These are phyloP conservation scores for Delichon dasypus DNA, from an alignment of 2,797 vertebrate genomes.

Conservation along the genomic window DNA sequence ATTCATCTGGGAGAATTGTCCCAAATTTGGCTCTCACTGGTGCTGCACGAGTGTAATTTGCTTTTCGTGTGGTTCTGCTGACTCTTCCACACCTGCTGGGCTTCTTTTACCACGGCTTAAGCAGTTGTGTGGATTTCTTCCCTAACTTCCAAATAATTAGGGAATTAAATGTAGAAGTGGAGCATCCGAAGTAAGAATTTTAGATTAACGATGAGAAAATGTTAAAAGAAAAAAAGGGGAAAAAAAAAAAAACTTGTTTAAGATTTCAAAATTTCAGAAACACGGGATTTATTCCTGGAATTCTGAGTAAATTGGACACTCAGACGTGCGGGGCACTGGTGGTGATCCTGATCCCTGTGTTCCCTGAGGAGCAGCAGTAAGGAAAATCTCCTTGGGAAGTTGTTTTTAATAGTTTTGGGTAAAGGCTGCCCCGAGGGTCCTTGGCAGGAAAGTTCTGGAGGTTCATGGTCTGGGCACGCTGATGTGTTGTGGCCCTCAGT, in stretches of 20 bases:
- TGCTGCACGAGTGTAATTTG: background rate
- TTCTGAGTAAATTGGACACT: background rate
- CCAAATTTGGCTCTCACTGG: background rate
- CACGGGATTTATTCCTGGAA: background rate
- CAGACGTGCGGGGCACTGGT: background rate
- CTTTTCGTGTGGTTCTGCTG: background rate
- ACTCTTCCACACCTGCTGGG: background rate
- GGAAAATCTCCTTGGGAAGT: background rate
- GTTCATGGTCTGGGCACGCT: background rate
- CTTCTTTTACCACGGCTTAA: background rate
- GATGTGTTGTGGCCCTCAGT: background rate
- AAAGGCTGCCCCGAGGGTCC: background rate
- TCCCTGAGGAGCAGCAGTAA: background rate
- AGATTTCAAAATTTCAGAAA: background rate
- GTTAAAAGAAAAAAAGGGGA: no score
- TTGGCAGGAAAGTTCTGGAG: background rate
- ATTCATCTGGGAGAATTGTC: background rate
- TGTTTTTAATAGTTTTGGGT: background rate
- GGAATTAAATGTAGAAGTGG: background rate
- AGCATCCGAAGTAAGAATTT: background rate
- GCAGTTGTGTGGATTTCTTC: background rate
- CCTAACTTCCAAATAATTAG: background rate
- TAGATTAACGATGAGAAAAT: background rate
- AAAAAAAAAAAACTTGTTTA: background rate
- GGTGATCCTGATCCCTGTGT: background rate